Evolutionary conservation across 2,113 vertebrate genomes (phyloP).

Genomic region (Gallinago jamesoni): DNA sequence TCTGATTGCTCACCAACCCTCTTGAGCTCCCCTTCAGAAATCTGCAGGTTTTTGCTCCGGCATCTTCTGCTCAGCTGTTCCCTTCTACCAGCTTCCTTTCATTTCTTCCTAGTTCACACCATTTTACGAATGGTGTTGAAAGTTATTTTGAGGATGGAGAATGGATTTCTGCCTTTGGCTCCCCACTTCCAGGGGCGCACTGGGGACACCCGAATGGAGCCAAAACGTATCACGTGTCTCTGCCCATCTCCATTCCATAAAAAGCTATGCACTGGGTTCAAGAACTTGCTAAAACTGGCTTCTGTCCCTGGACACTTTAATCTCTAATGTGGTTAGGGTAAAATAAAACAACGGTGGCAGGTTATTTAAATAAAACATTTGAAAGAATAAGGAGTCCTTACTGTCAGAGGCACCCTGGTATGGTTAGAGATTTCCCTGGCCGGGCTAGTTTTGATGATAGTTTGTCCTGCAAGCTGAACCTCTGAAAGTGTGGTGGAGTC

Average conservation of each 20-base stretch:
- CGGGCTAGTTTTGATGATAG: background rate
- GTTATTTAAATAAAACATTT: background rate
- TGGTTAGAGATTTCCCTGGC: background rate
- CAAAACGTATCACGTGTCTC: background rate
- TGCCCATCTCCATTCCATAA: background rate
- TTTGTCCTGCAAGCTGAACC: background rate
- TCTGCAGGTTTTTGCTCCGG: background rate
- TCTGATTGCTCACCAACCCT: background rate
- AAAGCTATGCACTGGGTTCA: background rate
- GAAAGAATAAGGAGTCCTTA: background rate
- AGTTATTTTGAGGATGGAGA: background rate
- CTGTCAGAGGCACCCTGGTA: background rate
- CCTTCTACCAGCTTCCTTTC: background rate
- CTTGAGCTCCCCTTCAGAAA: background rate
- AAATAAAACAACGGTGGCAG: background rate
- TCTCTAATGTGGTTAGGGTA: background rate
- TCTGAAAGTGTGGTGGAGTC: rapidly evolving
- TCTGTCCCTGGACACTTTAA: background rate
- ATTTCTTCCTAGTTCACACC: background rate
- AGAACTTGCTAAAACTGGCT: background rate
- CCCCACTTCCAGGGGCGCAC: background rate
- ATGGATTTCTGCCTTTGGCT: background rate
- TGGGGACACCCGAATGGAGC: background rate
- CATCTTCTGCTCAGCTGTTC: background rate
- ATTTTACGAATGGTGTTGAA: background rate